A percentile compares a stretch with the other conserved stretches of the same genome.
Evolutionary conservation across 2,113 vertebrate species (phyloP).

Genomic region (Tursiops truncatus): DNA sequence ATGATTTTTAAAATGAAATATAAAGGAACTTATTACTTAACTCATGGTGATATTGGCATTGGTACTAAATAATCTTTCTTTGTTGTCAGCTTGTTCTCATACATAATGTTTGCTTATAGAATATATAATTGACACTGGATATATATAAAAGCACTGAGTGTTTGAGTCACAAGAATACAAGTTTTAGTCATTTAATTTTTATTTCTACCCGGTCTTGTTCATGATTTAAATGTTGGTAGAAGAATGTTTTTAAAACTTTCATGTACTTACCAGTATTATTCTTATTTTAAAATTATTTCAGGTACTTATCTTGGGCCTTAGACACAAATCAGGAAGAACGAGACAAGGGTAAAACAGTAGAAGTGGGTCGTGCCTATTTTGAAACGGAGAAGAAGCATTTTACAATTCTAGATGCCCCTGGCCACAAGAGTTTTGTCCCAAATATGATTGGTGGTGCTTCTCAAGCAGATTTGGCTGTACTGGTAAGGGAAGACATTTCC

Average conservation of each 20-base stretch:
- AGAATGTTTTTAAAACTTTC: background rate
- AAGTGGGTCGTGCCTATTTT: slow-evolving; percentile 98
- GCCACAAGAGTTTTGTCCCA: slow-evolving; percentile 99
- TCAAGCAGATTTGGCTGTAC: slow-evolving; percentile 97
- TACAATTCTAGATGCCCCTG: slow-evolving; percentile 98
- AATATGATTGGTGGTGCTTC: slow-evolving; percentile 99
- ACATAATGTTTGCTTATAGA: slow-evolving; percentile 19
- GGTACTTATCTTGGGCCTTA: slow-evolving; percentile 99
- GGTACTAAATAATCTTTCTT: background rate
- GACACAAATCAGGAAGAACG: slow-evolving; percentile 99
- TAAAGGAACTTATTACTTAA: background rate
- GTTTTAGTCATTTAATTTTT: slow-evolving; percentile 14
- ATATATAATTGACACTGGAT: background rate
- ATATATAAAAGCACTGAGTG: background rate
- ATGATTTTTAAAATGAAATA: background rate
- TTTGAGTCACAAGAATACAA: background rate
- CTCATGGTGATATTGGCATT: background rate
- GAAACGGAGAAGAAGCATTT: slow-evolving; percentile 99
- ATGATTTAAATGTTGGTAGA: slow-evolving; percentile 31
- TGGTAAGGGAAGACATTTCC: slow-evolving; percentile 89
- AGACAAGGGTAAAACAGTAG: slow-evolving; percentile 99
- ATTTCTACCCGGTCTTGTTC: background rate
- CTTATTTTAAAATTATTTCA: slow-evolving; percentile 71
- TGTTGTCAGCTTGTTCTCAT: slow-evolving; percentile 21
- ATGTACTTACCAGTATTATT: slow-evolving; percentile 18